phyloP scores from a whole-genome alignment of 2,797 vertebrate species.

The Gastrophryne carolinensis region DNA sequence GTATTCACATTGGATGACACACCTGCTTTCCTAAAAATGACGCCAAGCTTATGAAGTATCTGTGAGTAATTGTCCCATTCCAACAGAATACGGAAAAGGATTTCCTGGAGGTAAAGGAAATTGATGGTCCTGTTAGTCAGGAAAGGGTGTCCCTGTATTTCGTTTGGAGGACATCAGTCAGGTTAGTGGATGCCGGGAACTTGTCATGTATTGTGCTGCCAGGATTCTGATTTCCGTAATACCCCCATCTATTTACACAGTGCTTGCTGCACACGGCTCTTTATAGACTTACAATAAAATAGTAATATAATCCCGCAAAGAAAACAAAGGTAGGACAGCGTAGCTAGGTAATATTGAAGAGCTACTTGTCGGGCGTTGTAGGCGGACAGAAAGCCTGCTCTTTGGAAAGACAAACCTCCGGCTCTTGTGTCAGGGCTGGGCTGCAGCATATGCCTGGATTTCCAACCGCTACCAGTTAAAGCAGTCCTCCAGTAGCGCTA shows the following conservation, averaged over 20 bases:
- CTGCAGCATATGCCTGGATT: no score
- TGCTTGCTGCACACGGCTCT: background rate
- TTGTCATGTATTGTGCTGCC: conserved; percentile 5
- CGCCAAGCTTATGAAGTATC: background rate
- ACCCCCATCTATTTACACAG: conserved; percentile 11
- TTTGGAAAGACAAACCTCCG: background rate
- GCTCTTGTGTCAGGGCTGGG: no score
- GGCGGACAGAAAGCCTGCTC: background rate
- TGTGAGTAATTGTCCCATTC: background rate
- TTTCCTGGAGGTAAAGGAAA: conserved; percentile 47
- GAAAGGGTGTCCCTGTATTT: conserved; percentile 26
- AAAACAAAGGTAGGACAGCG: conserved; percentile 20
- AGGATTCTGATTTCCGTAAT: conserved; percentile 27
- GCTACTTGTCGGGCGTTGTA: background rate
- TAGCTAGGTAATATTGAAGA: background rate
- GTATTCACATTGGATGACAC: background rate
- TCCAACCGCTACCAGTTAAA: no score
- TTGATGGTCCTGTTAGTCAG: conserved; percentile 22
- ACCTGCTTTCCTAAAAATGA: background rate
- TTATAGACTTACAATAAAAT: background rate
- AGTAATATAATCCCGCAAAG: conserved; percentile 7
- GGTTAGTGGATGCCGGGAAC: conserved; percentile 2
- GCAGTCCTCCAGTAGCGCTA: no score
- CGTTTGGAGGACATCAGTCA: conserved; percentile 1
- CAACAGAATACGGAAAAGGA: conserved; percentile 33